Evolutionary conservation across 2,888 invertebrate genomes (phyloP).

Genomic region (Trichogramma dendrolimi): DNA sequence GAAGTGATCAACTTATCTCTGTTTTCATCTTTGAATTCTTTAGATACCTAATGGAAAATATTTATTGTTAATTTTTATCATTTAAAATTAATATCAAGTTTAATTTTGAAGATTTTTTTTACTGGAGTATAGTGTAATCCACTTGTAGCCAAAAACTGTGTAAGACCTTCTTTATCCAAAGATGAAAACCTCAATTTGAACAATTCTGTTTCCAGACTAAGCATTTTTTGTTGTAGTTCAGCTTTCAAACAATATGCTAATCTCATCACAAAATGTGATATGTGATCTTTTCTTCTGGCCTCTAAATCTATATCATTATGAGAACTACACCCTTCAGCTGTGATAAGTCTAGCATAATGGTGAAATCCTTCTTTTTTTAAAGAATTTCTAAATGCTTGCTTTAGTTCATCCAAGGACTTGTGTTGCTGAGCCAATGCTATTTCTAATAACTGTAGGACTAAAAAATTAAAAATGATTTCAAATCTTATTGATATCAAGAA

Average conservation of each 20-base stretch:
- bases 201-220: constrained; percentile 82
- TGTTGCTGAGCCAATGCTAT: constrained; percentile 64
- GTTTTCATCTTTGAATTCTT: constrained; percentile 64
- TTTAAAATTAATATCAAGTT: constrained; percentile 1
- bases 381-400: constrained; percentile 61
- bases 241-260: constrained; percentile 86
- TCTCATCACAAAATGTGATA: constrained; percentile 89
- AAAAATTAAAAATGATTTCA: background rate
- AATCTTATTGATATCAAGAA: constrained; percentile 12
- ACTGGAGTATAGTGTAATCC: constrained; percentile 63
- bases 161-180: constrained; percentile 61
- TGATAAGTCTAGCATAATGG: constrained; percentile 62
- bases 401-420: constrained; percentile 65
- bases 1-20: constrained; percentile 45
- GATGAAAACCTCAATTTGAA: constrained; percentile 76
- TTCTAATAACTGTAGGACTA: constrained; percentile 72
- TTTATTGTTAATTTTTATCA: background rate
- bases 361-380: constrained; percentile 66
- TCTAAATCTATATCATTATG: constrained; percentile 61
- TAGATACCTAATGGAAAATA: constrained; percentile 55
- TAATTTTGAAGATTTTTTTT: constrained; percentile 25
- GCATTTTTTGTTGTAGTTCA: constrained; percentile 83
- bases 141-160: constrained; percentile 65
- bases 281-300: constrained; percentile 73
- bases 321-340: constrained; percentile 56